phyloP scores from a whole-genome alignment of 2,113 vertebrate genomes.

The Calypte anna region DNA sequence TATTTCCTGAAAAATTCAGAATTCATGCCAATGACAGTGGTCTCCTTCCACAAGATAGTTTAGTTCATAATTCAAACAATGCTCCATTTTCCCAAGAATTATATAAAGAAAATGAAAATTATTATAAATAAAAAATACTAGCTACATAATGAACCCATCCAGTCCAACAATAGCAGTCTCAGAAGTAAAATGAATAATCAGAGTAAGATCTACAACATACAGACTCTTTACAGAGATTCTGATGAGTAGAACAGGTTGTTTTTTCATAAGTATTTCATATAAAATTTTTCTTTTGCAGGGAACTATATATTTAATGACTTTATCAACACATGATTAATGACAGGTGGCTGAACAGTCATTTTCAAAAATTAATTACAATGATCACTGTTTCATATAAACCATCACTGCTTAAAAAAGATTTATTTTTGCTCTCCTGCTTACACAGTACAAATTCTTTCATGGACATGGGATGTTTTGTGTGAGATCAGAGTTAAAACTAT shows the following conservation, averaged over 20 bases:
- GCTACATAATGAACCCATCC: neutral
- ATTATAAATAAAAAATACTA: neutral
- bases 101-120: neutral
- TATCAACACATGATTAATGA: neutral
- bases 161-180: neutral
- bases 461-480: neutral
- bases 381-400: neutral
- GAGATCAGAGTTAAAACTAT: neutral
- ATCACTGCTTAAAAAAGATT: neutral
- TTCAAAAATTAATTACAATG: neutral
- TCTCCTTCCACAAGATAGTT: neutral
- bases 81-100: neutral
- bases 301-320: neutral
- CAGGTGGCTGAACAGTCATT: neutral
- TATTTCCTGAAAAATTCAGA: neutral
- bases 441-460: neutral
- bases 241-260: neutral
- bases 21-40: neutral
- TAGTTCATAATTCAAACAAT: neutral
- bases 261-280: neutral
- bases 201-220: neutral
- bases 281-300: neutral
- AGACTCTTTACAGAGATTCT: neutral
- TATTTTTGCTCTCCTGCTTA: neutral
- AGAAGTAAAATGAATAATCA: neutral